Conservation (phyloP, 2,888 invertebrate genomes). For the Brachylomia viminalis region DNA sequence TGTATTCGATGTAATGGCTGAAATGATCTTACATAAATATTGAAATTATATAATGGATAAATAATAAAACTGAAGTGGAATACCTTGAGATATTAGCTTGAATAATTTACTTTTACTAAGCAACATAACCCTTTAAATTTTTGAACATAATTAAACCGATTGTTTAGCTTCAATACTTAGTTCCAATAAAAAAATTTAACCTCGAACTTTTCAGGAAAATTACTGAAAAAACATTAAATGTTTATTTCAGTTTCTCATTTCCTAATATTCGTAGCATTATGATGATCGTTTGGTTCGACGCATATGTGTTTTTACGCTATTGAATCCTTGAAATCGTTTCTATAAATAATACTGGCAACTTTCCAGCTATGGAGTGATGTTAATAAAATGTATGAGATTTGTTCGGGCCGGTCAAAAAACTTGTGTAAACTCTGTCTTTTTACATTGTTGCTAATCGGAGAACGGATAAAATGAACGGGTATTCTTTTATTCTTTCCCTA, state of each 20-base stretch:
- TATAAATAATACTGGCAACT: conserved; percentile 74
- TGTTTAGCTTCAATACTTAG: no score
- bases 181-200: neutral
- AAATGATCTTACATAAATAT: neutral
- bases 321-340: conserved; percentile 76
- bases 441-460: conserved; percentile 20
- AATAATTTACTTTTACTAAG: neutral
- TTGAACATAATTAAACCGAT: neutral
- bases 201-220: neutral
- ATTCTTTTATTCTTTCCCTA: neutral
- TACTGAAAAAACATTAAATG: neutral
- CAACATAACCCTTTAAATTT: neutral
- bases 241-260: conserved; percentile 22
- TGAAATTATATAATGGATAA: neutral
- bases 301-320: conserved; percentile 71
- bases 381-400: conserved; percentile 77
- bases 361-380: conserved; percentile 73
- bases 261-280: conserved; percentile 45
- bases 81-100: neutral
- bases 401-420: conserved; percentile 72
- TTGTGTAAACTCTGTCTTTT: conserved; percentile 58
- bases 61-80: neutral
- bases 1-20: no score
- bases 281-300: conserved; percentile 56
- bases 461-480: neutral